Base-by-base conservation (phyloP, 2,797 vertebrate species). In the Pteropus rufus region DNA sequence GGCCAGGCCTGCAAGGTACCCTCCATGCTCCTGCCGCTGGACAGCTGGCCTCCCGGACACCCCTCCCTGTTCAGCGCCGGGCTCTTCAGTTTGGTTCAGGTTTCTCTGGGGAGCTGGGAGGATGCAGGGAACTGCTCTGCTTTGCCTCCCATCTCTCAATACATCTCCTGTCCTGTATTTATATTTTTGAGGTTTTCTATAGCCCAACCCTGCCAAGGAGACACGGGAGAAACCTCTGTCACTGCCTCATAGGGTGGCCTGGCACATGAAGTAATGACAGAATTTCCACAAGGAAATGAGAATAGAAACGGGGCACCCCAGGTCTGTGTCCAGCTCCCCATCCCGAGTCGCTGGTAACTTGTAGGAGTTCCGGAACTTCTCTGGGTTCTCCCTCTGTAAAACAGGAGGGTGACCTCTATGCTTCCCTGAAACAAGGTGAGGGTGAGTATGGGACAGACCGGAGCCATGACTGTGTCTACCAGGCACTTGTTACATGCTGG, bases 301-400 rank as follows among this genome's bases (percentile, higher is more conserved):
- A 95, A 34, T 31, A 62, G 94, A 93, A 73, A 90, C 49, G 3
- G 10, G 41, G 36, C n/a, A 41, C 26, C 62, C 16, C 44, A 54
- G 62, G 81, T 77, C 44, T 41, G 10, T 2, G 67, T 64, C 60
- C 58, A 46, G 15, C 31, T 73, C 79, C 83, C 7, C 1, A 31
- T 73, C 52, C 73, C 52, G 77, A 96, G 90, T 95, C 84, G 85
- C 89, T 3, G 9, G 49, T 58, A 54, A 34, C 69, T 41, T 69
- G 39, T 3, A 31, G 56, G 73, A 85, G 62, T 70, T 87, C 60
- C 5, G 0, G 84, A 79, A 58, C 23, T 31, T 87, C 72, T 83
- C 75, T 34, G 49, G 34, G 26, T 34, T 91, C 73, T 79, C 67
- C 65, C 52, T 77, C 41, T 73, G 29, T 39, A 29, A 41, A 39